phyloP scores from a whole-genome alignment of 2,797 vertebrate species.

The Pachyuromys duprasi region DNA sequence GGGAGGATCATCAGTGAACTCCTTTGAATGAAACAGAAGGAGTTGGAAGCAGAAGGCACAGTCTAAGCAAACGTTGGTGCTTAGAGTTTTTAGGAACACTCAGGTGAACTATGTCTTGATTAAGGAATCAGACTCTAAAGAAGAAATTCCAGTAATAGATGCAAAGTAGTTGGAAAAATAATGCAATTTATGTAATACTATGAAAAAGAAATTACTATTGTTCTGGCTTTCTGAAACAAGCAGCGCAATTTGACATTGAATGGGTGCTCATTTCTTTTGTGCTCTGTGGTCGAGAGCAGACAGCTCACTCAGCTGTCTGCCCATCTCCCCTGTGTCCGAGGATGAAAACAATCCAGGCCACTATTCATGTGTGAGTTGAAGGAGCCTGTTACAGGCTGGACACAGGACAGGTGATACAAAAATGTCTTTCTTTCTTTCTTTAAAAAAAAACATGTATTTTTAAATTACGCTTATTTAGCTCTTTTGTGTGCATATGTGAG shows the following conservation, averaged over 20 bases:
- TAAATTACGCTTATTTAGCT: not conserved
- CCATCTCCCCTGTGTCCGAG: not conserved
- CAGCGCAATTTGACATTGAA: not conserved
- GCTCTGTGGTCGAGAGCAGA: not conserved
- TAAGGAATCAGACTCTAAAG: constrained; percentile 17
- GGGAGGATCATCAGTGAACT: not conserved
- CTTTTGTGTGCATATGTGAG: not conserved
- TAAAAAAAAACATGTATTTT: not conserved
- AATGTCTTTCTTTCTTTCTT: not conserved
- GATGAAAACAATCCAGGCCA: not conserved
- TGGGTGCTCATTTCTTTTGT: not conserved
- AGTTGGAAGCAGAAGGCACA: not conserved
- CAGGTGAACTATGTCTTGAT: not conserved
- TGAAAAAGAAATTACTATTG: constrained; percentile 8
- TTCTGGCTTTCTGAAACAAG: not conserved
- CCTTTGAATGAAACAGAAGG: not conserved
- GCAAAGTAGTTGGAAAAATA: not conserved
- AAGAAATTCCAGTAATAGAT: not conserved
- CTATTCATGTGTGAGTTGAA: too few relatives aligned
- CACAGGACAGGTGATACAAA: not conserved
- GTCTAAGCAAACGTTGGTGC: not conserved
- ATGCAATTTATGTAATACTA: not conserved
- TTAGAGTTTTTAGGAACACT: constrained; percentile 14
- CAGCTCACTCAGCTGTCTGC: too few relatives aligned
- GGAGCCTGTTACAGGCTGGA: not conserved